Evolutionary conservation across 2,888 invertebrate genomes (phyloP).

Genomic region (Brachycybe producta): DNA sequence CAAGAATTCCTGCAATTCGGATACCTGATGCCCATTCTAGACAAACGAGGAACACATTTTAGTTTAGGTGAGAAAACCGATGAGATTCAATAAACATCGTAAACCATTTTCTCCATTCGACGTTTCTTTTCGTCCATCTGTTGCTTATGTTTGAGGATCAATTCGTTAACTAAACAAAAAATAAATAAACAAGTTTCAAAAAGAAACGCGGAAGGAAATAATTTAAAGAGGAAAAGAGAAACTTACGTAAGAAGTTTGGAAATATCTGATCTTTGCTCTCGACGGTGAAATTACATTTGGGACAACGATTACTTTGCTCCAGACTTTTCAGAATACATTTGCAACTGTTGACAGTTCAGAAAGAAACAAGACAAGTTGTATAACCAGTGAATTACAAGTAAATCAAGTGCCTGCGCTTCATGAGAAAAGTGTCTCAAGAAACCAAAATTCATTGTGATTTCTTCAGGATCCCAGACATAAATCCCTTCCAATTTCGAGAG

Average conservation of each 20-base stretch:
- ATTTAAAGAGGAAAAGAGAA: neutral
- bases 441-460: too few relatives aligned
- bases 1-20: constrained; percentile 25
- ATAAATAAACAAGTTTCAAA: constrained; percentile 6
- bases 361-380: too few relatives aligned
- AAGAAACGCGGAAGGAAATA: neutral
- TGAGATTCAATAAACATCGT: constrained; percentile 13
- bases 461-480: too few relatives aligned
- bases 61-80: neutral
- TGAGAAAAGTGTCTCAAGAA: too few relatives aligned
- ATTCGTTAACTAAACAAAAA: constrained; percentile 49
- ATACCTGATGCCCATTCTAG: constrained; percentile 19
- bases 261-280: constrained; percentile 57
- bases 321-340: constrained; percentile 59
- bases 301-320: constrained; percentile 55
- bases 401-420: too few relatives aligned
- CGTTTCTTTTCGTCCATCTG: constrained; percentile 25
- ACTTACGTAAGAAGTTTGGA: constrained; percentile 60
- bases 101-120: constrained; percentile 24
- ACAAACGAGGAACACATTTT: constrained; percentile 8
- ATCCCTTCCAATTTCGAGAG: too few relatives aligned
- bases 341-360: constrained; percentile 36
- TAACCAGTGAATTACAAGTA: too few relatives aligned
- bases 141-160: constrained; percentile 52
- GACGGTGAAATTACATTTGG: constrained; percentile 64